phyloP scores from a whole-genome alignment of 2,888 invertebrate genomes.

The Endotricha flammealis region DNA sequence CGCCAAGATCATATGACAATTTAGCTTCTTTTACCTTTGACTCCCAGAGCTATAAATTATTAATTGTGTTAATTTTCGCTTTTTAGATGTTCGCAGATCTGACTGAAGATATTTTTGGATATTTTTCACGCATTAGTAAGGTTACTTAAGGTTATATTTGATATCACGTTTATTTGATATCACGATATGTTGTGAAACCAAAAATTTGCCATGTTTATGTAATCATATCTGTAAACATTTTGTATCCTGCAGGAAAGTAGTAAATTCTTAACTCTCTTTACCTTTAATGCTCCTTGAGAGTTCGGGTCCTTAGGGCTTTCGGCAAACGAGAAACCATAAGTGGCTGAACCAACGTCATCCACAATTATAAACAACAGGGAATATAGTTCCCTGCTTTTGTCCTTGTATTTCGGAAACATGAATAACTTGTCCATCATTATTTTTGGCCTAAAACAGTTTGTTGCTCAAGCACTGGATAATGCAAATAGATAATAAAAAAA shows the following conservation, averaged over 20 bases:
- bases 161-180: no score
- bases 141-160: no score
- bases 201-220: no score
- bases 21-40: conserved; percentile 86
- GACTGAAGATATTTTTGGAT: no score
- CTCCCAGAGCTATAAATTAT: conserved; percentile 83
- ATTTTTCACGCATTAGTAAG: no score
- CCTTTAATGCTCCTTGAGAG: conserved; percentile 35
- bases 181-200: no score
- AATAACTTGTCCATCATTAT: conserved; percentile 47
- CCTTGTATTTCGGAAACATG: conserved; percentile 28
- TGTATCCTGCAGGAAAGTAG: no score
- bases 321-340: conserved; percentile 40
- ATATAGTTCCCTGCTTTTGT: conserved; percentile 27
- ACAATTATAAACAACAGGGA: conserved; percentile 40
- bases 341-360: conserved; percentile 52
- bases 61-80: no score
- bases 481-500: not conserved
- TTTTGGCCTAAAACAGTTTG: conserved; percentile 50
- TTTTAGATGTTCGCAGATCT: no score
- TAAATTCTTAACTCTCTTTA: no score
- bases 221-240: no score
- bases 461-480: not conserved
- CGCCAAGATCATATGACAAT: conserved; percentile 73
- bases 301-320: conserved; percentile 48